Conservation (phyloP, 1,140 invertebrate species). For the Medauroidea extradentata region DNA sequence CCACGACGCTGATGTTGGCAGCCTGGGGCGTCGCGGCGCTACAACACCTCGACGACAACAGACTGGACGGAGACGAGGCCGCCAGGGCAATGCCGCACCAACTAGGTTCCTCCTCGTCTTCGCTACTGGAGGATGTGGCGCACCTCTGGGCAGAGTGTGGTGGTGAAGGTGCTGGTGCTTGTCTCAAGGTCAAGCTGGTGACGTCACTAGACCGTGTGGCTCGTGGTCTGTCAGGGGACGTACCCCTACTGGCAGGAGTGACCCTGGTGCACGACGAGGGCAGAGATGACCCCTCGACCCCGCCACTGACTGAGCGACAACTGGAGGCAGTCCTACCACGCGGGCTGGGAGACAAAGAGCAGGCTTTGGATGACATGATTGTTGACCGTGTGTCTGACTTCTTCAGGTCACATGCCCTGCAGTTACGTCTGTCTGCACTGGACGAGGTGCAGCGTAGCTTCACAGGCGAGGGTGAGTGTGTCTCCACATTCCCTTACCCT, state of each 20-base stretch:
- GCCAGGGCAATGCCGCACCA: background rate
- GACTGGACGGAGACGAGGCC: background rate
- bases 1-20: no score
- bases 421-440: constrained; percentile 63
- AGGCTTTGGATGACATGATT: constrained; percentile 67
- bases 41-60: background rate
- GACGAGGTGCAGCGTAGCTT: constrained; percentile 57
- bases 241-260: constrained; percentile 65
- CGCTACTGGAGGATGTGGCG: background rate
- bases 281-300: constrained; percentile 36
- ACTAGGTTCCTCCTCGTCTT: no score
- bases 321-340: constrained; percentile 65
- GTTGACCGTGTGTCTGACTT: constrained; percentile 66
- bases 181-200: constrained; percentile 70
- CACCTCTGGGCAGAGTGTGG: constrained; percentile 23
- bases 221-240: constrained; percentile 49
- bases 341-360: constrained; percentile 62
- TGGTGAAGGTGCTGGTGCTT: constrained; percentile 60
- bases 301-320: constrained; percentile 47
- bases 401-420: constrained; percentile 69
- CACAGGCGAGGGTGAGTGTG: constrained; percentile 45
- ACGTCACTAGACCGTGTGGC: constrained; percentile 65
- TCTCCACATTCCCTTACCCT: background rate
- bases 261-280: constrained; percentile 51
- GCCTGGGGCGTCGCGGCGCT: no score